A percentile compares a stretch with the other conserved stretches of the same genome.
Evolutionary conservation across 2,888 invertebrate genomes (phyloP).

Genomic region (Anthophora plumipes): DNA sequence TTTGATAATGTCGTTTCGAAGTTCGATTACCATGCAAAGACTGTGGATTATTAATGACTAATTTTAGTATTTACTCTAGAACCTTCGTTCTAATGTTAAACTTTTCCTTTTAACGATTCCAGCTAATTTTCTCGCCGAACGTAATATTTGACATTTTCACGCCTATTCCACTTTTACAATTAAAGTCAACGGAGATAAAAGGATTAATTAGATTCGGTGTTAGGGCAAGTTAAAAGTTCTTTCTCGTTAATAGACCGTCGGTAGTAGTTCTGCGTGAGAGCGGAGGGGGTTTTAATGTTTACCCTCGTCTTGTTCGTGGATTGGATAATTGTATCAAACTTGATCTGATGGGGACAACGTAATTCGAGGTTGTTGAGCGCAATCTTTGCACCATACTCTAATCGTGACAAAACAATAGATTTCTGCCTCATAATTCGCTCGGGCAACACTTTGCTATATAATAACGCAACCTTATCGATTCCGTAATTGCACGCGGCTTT

Average conservation of each 20-base stretch:
- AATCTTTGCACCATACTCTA: slow-evolving; percentile 55
- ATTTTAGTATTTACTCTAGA: not conserved
- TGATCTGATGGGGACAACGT: slow-evolving; percentile 64
- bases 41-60: too few relatives aligned
- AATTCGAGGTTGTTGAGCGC: slow-evolving; percentile 63
- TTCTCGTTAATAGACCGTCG: slow-evolving; percentile 22
- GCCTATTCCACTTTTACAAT: not conserved
- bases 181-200: not conserved
- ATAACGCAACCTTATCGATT: slow-evolving; percentile 36
- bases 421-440: slow-evolving; percentile 25
- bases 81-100: not conserved
- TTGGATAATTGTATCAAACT: slow-evolving; percentile 71
- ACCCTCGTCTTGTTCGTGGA: slow-evolving; percentile 60
- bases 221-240: slow-evolving; percentile 16
- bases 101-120: not conserved
- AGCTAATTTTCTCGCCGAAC: not conserved
- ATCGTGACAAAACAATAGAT: slow-evolving; percentile 55
- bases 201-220: not conserved
- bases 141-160: not conserved
- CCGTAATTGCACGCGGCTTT: not conserved
- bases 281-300: slow-evolving; percentile 57
- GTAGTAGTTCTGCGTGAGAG: slow-evolving; percentile 44
- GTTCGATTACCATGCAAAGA: too few relatives aligned
- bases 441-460: slow-evolving; percentile 14
- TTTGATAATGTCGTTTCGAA: too few relatives aligned